Evolutionary conservation across 2,797 vertebrate genomes (phyloP), one percentile per base, ranked within the genome.

Genomic region (Aeoliscus strigatus): DNA sequence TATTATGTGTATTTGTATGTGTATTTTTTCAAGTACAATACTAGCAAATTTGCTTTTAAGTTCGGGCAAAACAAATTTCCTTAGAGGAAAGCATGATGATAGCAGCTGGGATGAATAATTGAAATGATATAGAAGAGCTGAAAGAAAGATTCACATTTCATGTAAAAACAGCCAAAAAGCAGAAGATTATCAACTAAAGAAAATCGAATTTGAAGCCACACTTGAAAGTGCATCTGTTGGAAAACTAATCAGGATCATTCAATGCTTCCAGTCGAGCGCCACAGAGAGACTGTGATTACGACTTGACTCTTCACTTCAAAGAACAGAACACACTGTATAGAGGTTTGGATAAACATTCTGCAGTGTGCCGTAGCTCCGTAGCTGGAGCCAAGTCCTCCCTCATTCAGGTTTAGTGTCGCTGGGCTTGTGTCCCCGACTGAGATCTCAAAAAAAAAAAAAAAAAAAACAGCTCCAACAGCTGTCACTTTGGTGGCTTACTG

Each of bases 401-500:
- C 73, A 70, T 87, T 86, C 73, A 49, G 66, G 65, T 72, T 73
- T 75, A 74, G 64, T 58, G 43, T 47, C 59, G 67, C 73, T 61
- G 66, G 75, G 79, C 62, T 57, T 39, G 74, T 47, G 58, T 80
- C 54, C 59, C 67, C 28, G 29, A 77, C 70, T 34, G 53, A 73
- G 66, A 65, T 73, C 73, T 80, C 67, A n/a, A n/a, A n/a, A n/a
- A n/a, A n/a, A 72, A 77, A 74, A 79, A 84, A 82, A 82, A 61
- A 69, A 59, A 84, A 84, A 85, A 72, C 72, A 50, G 39, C 66
- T 80, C 63, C 69, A 86, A 78, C 79, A 84, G 82, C 81, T 84
- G 85, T 84, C 75, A 72, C 75, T 79, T 75, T 73, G 62, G 70
- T 57, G 65, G 64, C 70, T 77, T 77, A 79, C 54, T 44, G 60